A percentile compares a stretch with the other conserved stretches of the same genome.
phyloP scores from a whole-genome alignment of 2,113 vertebrate genomes.

The Propithecus coquereli region DNA sequence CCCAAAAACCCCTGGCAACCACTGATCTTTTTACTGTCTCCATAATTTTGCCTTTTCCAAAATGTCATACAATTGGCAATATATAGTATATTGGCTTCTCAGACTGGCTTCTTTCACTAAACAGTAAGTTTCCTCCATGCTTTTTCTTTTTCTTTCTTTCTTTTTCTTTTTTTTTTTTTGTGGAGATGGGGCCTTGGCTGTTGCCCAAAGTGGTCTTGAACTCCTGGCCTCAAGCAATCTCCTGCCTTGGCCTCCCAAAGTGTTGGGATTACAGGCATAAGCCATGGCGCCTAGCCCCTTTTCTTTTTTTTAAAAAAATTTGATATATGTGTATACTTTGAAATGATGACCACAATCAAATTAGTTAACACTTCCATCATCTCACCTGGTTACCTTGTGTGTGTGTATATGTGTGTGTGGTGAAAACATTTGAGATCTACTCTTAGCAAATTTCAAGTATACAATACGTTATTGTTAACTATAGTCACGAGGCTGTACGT shows the following conservation, averaged over 20 bases:
- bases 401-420: neutral
- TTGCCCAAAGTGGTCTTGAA: too few relatives aligned
- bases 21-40: neutral
- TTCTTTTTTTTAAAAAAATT: neutral
- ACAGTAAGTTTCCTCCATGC: neutral
- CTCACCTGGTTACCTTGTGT: neutral
- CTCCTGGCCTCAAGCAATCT: too few relatives aligned
- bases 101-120: neutral
- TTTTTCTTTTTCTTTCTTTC: neutral
- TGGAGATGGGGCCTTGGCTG: too few relatives aligned
- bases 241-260: too few relatives aligned
- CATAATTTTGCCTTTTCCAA: neutral
- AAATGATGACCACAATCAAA: neutral
- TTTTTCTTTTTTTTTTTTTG: neutral
- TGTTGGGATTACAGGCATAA: too few relatives aligned
- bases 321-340: neutral
- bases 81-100: neutral
- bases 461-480: neutral
- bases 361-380: neutral
- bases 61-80: neutral
- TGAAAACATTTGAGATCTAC: neutral
- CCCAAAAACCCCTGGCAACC: neutral
- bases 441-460: neutral
- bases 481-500: neutral
- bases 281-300: too few relatives aligned